Evolutionary conservation across 2,113 vertebrate genomes (phyloP).

Genomic region (Delphinus delphis): DNA sequence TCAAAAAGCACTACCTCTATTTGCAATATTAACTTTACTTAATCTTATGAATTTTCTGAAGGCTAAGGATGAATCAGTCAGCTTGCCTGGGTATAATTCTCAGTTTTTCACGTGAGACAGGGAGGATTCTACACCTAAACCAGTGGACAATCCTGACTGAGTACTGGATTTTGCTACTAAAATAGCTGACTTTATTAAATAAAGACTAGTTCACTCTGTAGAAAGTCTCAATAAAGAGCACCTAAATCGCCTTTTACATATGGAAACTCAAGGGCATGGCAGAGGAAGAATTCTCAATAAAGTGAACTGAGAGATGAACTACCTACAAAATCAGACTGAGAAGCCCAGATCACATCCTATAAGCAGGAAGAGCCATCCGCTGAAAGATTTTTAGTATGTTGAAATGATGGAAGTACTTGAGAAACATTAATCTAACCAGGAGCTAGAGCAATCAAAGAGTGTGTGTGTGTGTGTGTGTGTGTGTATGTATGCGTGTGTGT

Average conservation of each 20-base stretch:
- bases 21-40: not conserved
- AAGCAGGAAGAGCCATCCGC: not conserved
- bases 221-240: not conserved
- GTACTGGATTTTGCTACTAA: not conserved
- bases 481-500: not conserved
- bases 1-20: not conserved
- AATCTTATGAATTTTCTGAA: not conserved
- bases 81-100: not conserved
- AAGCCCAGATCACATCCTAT: not conserved
- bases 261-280: not conserved
- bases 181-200: not conserved
- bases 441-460: not conserved
- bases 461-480: not conserved
- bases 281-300: not conserved
- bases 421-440: not conserved
- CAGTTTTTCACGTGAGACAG: not conserved
- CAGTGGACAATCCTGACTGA: not conserved
- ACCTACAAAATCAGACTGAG: not conserved
- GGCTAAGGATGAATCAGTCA: not conserved
- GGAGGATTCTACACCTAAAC: not conserved
- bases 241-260: not conserved
- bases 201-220: not conserved
- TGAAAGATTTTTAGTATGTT: not conserved
- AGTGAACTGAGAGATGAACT: not conserved
- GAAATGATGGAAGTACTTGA: not conserved